These are phyloP conservation scores for Eulithis testata DNA, from an alignment of 2,888 invertebrate species.

Conservation along the genomic window DNA sequence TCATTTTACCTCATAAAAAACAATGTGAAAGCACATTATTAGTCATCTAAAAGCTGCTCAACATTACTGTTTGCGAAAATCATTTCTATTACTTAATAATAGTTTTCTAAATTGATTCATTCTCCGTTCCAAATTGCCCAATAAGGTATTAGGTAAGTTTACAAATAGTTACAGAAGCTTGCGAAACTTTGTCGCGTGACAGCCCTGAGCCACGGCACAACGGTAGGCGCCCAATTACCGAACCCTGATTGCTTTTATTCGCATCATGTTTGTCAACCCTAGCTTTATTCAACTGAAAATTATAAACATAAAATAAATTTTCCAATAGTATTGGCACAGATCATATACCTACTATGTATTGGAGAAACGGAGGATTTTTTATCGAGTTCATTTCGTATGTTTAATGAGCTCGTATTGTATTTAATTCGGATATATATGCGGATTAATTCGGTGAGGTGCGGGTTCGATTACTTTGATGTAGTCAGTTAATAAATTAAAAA, in stretches of 20 bases:
- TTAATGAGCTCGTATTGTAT: conserved; percentile 8
- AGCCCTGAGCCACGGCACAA: conserved; percentile 35
- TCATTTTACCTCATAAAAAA: too few species aligned
- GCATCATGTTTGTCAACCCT: conserved; percentile 54
- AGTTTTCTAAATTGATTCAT: conserved; percentile 20
- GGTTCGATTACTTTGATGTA: too few species aligned
- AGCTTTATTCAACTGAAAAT: conserved; percentile 51
- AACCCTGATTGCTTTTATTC: conserved; percentile 62
- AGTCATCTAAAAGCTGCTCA: too few species aligned
- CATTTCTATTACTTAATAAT: conserved; percentile 7
- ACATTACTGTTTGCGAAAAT: not conserved
- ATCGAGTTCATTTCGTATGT: conserved; percentile 8
- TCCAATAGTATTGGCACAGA: conserved; percentile 18
- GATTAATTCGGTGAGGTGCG: too few species aligned
- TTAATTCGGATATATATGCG: not conserved
- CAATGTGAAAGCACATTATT: too few species aligned
- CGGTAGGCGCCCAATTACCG: conserved; percentile 49
- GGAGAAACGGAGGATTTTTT: conserved; percentile 8
- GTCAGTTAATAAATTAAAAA: too few species aligned
- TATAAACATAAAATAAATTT: conserved; percentile 38
- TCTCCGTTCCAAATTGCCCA: conserved; percentile 16
- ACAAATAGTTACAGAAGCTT: conserved; percentile 17
- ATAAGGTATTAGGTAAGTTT: conserved; percentile 22
- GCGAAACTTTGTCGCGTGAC: conserved; percentile 21
- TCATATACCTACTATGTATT: not conserved